A percentile compares a stretch with the other conserved stretches of the same genome.
Evolutionary conservation across 2,888 invertebrate species (phyloP).

Genomic region (Luperina testacea): DNA sequence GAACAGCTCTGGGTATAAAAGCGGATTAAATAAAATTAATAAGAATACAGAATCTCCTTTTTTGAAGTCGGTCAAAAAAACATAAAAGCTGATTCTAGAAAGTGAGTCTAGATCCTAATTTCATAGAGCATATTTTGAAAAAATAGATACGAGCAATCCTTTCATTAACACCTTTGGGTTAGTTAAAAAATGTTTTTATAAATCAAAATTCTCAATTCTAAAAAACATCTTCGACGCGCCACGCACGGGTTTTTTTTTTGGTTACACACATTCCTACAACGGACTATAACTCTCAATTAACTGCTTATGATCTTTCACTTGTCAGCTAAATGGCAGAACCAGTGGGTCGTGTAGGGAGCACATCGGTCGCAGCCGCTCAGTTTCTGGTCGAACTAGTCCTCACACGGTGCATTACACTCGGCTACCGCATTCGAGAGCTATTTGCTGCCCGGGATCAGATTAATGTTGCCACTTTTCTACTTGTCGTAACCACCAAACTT

Average conservation of each 20-base stretch:
- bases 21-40: too few species aligned
- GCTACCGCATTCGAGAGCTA: conserved; percentile 87
- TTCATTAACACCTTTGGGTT: not conserved
- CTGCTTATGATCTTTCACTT: conserved; percentile 21
- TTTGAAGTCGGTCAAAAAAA: too few species aligned
- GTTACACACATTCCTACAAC: not conserved
- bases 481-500: conserved; percentile 83
- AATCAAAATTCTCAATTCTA: too few species aligned
- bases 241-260: not conserved
- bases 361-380: conserved; percentile 76
- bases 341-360: conserved; percentile 65
- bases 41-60: too few species aligned
- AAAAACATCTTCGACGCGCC: not conserved
- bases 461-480: conserved; percentile 89
- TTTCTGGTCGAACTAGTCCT: conserved; percentile 85
- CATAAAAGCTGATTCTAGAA: too few species aligned
- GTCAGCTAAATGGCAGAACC: conserved; percentile 9
- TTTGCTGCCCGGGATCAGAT: conserved; percentile 87
- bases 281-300: not conserved
- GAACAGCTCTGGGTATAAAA: too few species aligned
- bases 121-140: not conserved
- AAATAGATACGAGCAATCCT: too few species aligned
- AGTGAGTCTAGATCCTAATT: not conserved
- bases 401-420: conserved; percentile 88
- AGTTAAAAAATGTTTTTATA: not conserved